These are phyloP conservation scores for Hypsopygia costalis DNA, from an alignment of 2,888 invertebrate species.

Conservation along the genomic window DNA sequence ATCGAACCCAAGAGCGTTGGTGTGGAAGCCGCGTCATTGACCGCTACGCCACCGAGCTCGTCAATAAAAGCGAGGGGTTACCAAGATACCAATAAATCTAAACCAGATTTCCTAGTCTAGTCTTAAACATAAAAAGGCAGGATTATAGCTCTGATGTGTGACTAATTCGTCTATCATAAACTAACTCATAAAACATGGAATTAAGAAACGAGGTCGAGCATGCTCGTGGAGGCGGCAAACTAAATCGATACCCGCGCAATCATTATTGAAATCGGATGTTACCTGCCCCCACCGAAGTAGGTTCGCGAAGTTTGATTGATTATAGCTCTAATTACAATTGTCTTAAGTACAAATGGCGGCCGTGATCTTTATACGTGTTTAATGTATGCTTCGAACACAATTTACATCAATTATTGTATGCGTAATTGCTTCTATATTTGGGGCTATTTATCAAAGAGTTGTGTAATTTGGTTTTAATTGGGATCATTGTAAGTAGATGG, in stretches of 20 bases:
- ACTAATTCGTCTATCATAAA: no score
- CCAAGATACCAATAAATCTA: no score
- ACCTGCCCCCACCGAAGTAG: no score
- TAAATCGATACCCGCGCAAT: background rate
- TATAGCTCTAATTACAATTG: slow-evolving; percentile 20
- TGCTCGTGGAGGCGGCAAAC: background rate
- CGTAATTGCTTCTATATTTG: slow-evolving; percentile 19
- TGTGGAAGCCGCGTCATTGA: no score
- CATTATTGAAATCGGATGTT: slow-evolving; percentile 1
- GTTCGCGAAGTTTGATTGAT: slow-evolving; percentile 29
- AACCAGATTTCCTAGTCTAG: no score
- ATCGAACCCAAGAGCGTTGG: no score
- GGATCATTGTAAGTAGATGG: no score
- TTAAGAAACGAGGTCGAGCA: background rate
- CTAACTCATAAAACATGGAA: background rate
- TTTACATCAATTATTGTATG: slow-evolving; percentile 12
- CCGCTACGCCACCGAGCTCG: no score
- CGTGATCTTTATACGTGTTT: slow-evolving; percentile 16
- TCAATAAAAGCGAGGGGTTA: no score
- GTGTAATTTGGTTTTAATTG: background rate
- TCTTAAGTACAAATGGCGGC: slow-evolving; percentile 21
- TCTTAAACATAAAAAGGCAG: no score
- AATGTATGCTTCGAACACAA: slow-evolving; percentile 18
- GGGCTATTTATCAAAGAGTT: slow-evolving; percentile 7
- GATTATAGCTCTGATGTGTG: no score